Evolutionary conservation across 2,113 vertebrate genomes (phyloP).

Genomic region (Planiliza haematocheilus): DNA sequence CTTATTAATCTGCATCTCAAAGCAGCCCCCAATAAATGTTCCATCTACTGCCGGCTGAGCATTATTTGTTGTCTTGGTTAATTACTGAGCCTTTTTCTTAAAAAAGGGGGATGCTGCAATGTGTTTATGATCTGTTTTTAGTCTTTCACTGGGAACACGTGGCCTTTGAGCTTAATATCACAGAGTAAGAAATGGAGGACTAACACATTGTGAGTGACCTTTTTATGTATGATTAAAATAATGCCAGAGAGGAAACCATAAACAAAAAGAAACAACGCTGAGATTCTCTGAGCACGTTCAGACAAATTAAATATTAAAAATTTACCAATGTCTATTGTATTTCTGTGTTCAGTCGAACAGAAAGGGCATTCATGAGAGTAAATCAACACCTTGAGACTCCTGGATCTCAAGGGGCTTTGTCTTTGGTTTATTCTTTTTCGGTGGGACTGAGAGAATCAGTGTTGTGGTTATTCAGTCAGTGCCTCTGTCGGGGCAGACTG

Average conservation of each 20-base stretch:
- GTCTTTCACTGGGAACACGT: not conserved
- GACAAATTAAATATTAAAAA: too few relatives aligned
- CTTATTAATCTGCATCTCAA: not conserved
- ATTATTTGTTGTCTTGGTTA: not conserved
- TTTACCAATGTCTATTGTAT: not conserved
- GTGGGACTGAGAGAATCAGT: not conserved
- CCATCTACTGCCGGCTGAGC: too few relatives aligned
- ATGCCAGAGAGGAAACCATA: not conserved
- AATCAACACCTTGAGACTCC: not conserved
- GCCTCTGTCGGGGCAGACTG: constrained; percentile 18
- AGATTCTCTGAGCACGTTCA: not conserved
- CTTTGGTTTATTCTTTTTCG: constrained; percentile 2
- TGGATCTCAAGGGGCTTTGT: not conserved
- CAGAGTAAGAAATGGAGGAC: not conserved
- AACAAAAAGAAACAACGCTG: not conserved
- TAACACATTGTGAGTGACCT: not conserved
- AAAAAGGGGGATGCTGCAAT: not conserved
- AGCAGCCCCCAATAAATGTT: not conserved
- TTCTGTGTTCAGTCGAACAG: not conserved
- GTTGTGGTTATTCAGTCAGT: constrained; percentile 1
- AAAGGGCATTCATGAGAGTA: not conserved
- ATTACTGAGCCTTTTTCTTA: not conserved
- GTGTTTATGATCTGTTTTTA: not conserved
- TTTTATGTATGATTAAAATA: not conserved
- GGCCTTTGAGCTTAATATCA: not conserved